Percentiles rank a stretch among this genome's conserved stretches.
Conservation (phyloP, 1,140 invertebrate genomes). For the Bombus vancouverensis region DNA sequence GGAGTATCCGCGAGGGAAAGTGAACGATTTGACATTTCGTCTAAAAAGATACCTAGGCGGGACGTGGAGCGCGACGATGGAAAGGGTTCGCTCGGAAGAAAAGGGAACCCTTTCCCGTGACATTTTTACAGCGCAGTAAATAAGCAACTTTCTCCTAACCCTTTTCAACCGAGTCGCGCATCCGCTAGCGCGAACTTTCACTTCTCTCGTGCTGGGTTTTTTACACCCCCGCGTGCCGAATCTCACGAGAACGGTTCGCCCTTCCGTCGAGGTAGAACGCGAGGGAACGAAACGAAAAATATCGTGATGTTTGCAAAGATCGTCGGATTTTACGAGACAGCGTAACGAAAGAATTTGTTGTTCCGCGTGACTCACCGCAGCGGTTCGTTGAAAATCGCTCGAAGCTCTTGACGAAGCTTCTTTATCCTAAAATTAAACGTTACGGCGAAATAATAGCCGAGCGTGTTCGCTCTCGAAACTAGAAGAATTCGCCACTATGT, state of each 20-base stretch:
- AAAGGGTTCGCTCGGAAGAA: constrained; percentile 54
- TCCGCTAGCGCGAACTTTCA: constrained; percentile 67
- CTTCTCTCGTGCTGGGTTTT: constrained; percentile 50
- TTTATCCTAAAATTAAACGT: constrained; percentile 29
- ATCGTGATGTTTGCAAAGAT: constrained; percentile 6
- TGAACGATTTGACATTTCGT: constrained; percentile 11
- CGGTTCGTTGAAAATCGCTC: background rate
- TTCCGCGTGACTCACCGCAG: constrained; percentile 27
- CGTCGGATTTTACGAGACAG: constrained; percentile 24
- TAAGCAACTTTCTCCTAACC: constrained; percentile 78
- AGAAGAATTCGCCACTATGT: background rate
- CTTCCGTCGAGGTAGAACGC: background rate
- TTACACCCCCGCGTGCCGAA: background rate
- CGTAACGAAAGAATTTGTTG: constrained; percentile 42
- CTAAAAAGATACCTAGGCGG: background rate
- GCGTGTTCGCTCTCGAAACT: background rate
- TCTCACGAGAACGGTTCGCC: background rate
- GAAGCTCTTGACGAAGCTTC: background rate
- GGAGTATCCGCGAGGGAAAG: constrained; percentile 6
- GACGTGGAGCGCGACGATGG: constrained; percentile 1
- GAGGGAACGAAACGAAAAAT: background rate
- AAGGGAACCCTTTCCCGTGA: constrained; percentile 67
- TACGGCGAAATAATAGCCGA: background rate
- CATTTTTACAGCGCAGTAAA: constrained; percentile 77
- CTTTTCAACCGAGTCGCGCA: constrained; percentile 72